These are phyloP conservation scores for Scomber colias DNA, from an alignment of 2,113 vertebrate species.

Conservation along the genomic window DNA sequence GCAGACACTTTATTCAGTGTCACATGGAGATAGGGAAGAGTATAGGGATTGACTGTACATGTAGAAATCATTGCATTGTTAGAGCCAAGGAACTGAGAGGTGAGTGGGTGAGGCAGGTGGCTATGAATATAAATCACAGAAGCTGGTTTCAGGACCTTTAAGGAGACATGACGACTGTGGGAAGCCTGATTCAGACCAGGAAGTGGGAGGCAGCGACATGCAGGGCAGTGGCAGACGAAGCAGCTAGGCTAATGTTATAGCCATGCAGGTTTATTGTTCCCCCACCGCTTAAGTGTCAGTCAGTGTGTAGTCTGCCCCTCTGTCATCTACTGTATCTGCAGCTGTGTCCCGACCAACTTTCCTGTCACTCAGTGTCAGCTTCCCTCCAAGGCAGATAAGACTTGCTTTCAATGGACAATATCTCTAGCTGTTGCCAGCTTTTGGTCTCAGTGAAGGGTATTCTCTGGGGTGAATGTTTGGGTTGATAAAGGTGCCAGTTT, in stretches of 20 bases:
- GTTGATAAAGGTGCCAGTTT: conserved; percentile 73
- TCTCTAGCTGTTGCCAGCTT: conserved; percentile 54
- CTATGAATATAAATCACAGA: conserved; percentile 76
- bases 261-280: conserved; percentile 20
- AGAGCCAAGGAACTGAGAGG: conserved; percentile 66
- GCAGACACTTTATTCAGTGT: conserved; percentile 67
- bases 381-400: conserved; percentile 60
- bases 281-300: conserved; percentile 29
- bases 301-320: conserved; percentile 24
- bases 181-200: conserved; percentile 41
- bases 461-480: conserved; percentile 78
- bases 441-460: conserved; percentile 80
- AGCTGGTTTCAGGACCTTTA: conserved; percentile 46
- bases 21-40: conserved; percentile 55
- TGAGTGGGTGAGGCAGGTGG: conserved; percentile 70
- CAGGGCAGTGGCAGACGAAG: conserved; percentile 19
- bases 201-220: conserved; percentile 19
- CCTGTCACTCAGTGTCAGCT: conserved; percentile 75
- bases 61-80: conserved; percentile 76
- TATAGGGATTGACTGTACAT: conserved; percentile 67
- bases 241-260: conserved; percentile 38
- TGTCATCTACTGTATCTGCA: conserved; percentile 53
- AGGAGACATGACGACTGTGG: conserved; percentile 48
- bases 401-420: conserved; percentile 58
- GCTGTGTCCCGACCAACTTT: conserved; percentile 60